A percentile compares a stretch with the other conserved stretches of the same genome.
phyloP scores from a whole-genome alignment of 2,113 vertebrate genomes.

The Machaerirhynchus nigripectus region DNA sequence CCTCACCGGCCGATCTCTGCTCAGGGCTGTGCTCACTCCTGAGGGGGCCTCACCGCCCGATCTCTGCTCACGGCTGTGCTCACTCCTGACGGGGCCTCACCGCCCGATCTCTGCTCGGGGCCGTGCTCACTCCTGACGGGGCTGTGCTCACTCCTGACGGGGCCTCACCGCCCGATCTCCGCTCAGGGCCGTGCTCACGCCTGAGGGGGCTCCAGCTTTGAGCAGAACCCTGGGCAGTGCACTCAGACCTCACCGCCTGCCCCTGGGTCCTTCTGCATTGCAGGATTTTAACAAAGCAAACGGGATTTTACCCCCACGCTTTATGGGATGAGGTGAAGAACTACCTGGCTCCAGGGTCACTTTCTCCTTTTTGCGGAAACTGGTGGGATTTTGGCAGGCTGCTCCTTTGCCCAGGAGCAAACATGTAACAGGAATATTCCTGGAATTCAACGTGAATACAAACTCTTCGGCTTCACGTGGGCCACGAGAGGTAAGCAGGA shows the following conservation, averaged over 20 bases:
- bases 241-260: not conserved
- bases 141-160: not conserved
- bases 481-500: not conserved
- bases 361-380: not conserved
- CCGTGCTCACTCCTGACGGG: not conserved
- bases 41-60: no score
- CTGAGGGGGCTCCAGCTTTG: not conserved
- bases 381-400: not conserved
- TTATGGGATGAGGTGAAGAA: not conserved
- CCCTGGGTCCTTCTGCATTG: not conserved
- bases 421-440: not conserved
- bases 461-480: not conserved
- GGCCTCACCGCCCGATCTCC: not conserved
- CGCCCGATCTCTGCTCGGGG: not conserved
- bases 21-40: not conserved
- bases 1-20: not conserved
- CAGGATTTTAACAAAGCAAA: no score
- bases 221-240: not conserved
- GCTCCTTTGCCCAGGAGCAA: not conserved
- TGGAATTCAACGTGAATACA: not conserved
- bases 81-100: not conserved
- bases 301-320: not conserved
- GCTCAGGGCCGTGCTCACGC: fast-evolving
- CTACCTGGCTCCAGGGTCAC: not conserved
- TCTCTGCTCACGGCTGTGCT: not conserved